Percentiles rank a stretch among this genome's conserved stretches.
phyloP scores from a whole-genome alignment of 2,113 vertebrate genomes.

The Glaucomys volans region DNA sequence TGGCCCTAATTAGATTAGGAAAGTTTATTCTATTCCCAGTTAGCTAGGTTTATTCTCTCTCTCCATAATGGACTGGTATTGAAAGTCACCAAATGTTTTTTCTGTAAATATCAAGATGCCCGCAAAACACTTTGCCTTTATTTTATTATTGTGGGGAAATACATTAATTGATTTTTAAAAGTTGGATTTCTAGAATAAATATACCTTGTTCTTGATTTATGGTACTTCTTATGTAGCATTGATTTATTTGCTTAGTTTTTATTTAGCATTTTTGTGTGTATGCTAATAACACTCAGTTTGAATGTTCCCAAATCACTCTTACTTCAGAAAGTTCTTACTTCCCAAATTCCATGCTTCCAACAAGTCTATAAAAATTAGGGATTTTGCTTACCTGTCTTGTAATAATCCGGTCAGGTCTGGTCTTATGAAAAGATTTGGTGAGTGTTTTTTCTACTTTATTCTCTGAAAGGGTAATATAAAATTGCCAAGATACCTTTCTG shows the following conservation, averaged over 20 bases:
- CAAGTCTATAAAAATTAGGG: too few species aligned
- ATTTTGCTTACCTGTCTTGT: background rate
- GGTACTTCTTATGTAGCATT: background rate
- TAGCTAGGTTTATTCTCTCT: background rate
- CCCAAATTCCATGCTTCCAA: background rate
- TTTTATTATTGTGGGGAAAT: background rate
- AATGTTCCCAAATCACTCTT: background rate
- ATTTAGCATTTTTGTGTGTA: background rate
- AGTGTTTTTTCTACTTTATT: background rate
- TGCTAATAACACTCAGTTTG: background rate
- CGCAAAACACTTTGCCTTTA: background rate
- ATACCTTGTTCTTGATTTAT: background rate
- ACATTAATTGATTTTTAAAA: slow-evolving; percentile 32
- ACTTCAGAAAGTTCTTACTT: background rate
- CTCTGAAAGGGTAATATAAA: background rate
- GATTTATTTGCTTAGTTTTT: background rate
- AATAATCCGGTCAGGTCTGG: background rate
- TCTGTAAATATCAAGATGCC: background rate
- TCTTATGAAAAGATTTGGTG: background rate
- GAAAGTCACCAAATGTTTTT: background rate
- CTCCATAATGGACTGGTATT: background rate
- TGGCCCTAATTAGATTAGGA: background rate
- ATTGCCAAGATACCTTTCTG: background rate
- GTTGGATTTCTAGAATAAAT: slow-evolving; percentile 17
- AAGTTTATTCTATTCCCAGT: background rate